A percentile compares a stretch with the other conserved stretches of the same genome.
These are phyloP conservation scores for Chionomys nivalis DNA, from an alignment of 2,113 vertebrate species.

Conservation along the genomic window DNA sequence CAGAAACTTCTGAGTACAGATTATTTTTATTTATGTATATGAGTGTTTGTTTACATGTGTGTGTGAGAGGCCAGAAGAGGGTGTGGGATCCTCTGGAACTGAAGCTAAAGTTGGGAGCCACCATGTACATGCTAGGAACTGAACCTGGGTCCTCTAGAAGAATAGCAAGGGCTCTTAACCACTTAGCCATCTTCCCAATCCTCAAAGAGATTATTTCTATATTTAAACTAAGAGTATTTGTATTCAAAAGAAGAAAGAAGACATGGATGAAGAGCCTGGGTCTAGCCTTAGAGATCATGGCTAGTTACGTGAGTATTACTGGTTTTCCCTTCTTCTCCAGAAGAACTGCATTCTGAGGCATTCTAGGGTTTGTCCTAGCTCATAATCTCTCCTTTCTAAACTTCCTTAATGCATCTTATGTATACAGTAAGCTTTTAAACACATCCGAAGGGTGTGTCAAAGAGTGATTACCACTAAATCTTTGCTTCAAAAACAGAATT, in stretches of 20 bases:
- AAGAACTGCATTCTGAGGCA: background rate
- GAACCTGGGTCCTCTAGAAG: background rate
- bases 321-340: background rate
- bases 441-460: background rate
- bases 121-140: background rate
- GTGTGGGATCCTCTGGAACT: too few species aligned
- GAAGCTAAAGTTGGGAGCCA: background rate
- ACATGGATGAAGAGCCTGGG: background rate
- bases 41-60: background rate
- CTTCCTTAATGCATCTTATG: background rate
- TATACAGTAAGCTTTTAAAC: background rate
- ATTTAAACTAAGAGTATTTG: background rate
- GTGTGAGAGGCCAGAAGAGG: background rate
- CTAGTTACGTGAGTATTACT: background rate
- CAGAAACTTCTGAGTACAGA: background rate
- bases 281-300: background rate
- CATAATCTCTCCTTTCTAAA: background rate
- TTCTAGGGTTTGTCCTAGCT: background rate
- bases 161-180: background rate
- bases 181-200: background rate
- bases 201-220: background rate
- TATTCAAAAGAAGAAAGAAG: background rate
- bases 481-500: constrained; percentile 12
- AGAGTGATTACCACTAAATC: constrained; percentile 42
- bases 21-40: background rate